Percentiles rank a stretch among this genome's conserved stretches.
These are phyloP conservation scores for Emys orbicularis DNA, from an alignment of 2,797 vertebrate genomes.

Conservation along the genomic window DNA sequence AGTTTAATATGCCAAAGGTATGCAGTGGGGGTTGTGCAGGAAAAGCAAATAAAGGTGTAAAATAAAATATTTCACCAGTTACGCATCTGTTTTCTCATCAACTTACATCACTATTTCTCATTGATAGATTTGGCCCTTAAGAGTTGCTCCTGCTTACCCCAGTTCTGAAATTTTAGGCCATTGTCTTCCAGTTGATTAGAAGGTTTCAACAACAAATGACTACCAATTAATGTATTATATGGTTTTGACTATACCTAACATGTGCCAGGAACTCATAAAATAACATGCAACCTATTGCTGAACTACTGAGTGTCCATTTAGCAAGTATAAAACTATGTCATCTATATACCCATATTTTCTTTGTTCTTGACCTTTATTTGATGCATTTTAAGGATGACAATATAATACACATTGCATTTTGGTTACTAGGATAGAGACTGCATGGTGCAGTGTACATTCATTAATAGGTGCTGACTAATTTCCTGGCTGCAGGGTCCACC, in stretches of 20 bases:
- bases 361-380: not conserved
- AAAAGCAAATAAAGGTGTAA: not conserved
- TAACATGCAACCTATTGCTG: not conserved
- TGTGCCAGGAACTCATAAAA: not conserved
- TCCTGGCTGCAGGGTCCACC: not conserved
- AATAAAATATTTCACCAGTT: not conserved
- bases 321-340: not conserved
- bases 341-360: not conserved
- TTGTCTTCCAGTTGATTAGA: not conserved
- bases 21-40: not conserved
- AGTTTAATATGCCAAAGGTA: not conserved
- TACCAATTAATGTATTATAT: not conserved
- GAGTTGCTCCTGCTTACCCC: not conserved
- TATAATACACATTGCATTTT: not conserved
- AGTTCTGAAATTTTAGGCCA: not conserved
- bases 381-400: not conserved
- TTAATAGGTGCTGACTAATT: not conserved
- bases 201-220: not conserved
- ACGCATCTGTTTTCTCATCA: not conserved
- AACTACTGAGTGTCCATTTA: not conserved
- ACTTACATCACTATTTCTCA: not conserved
- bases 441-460: not conserved
- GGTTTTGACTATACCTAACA: not conserved
- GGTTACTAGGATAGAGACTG: not conserved
- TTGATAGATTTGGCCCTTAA: not conserved